phyloP scores from a whole-genome alignment of 2,888 invertebrate species.

The Heliconius ismenius region DNA sequence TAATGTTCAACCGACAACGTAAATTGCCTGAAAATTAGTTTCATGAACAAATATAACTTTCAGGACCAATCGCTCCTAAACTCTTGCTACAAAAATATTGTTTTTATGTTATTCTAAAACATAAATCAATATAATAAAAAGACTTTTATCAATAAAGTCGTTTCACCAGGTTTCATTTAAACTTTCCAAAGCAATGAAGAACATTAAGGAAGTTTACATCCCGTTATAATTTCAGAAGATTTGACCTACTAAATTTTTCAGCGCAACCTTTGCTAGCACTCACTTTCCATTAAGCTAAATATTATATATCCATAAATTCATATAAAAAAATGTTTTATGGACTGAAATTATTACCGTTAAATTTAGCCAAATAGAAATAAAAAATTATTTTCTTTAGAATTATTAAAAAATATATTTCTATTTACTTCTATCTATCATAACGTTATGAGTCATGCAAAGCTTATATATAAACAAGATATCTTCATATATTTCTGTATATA shows the following conservation, averaged over 20 bases:
- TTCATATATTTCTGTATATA: background rate
- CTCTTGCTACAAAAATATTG: background rate
- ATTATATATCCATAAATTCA: slow-evolving; percentile 7
- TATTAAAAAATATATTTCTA: no score
- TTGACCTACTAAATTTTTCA: slow-evolving; percentile 19
- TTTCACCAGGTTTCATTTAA: background rate
- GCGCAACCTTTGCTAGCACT: slow-evolving; percentile 1
- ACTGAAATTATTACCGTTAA: background rate
- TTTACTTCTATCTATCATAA: no score
- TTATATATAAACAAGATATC: background rate
- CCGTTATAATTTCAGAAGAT: slow-evolving; percentile 1
- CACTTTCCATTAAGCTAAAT: slow-evolving; percentile 4
- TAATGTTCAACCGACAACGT: slow-evolving; percentile 1
- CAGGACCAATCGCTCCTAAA: background rate
- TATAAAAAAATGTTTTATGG: background rate
- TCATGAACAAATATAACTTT: slow-evolving; percentile 10
- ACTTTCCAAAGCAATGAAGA: background rate
- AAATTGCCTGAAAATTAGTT: slow-evolving; percentile 2
- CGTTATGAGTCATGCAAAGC: background rate
- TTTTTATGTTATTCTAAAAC: background rate
- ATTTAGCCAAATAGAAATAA: background rate
- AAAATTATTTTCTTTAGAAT: no score
- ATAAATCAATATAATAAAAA: background rate
- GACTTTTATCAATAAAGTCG: slow-evolving; percentile 5
- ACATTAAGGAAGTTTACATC: slow-evolving; percentile 12